Evolutionary conservation across 2,797 vertebrate species (phyloP), one percentile per base, ranked within the genome.

Genomic region (Sebastes cheni): DNA sequence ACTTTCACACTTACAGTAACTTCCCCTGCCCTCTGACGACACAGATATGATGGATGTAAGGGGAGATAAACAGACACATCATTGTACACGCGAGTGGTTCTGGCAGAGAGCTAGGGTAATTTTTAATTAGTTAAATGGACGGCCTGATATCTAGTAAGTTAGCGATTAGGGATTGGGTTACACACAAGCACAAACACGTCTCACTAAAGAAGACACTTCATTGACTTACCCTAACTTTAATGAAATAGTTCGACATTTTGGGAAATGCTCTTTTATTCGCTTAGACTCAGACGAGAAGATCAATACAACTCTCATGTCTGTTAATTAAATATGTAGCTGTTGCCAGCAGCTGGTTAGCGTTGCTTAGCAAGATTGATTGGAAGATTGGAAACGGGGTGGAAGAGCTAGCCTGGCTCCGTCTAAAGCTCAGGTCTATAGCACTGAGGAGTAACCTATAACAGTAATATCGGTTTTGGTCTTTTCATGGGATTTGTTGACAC

Each of bases 101-200:
- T 67, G 69, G 52, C 46, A 46, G 22, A 27, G 36, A 42, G 18
- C 25, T 34, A 16, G 8, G 27, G 8, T 12, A n/a, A 9, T 70
- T 69, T 76, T 69, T 56, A 79, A 81, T 80, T 20, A 75, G 27
- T 59, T 59, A 66, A 74, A 85, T 67, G 29, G 50, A 60, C 0
- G 3, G 12, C 10, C 36, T 61, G 29, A 56, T 72, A 71, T 76
- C 59, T 80, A 60, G 23, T 75, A 23, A 79, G 78, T 72, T 69
- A 67, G 32, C 25, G 52, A 61, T 67, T 29, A 46, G 52, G 58
- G 20, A 73, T 65, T 59, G 16, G 18, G 23, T 50, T 69, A 27
- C 25, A 39, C 34, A 30, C 25, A 27, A 0, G 42, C 3, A 61
- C 8, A 72, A 18, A 2, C n/a, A 13, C 4, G 11, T 14, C 36